Evolutionary conservation across 1,140 invertebrate genomes (phyloP).

Genomic region (Tetraneura akinire): DNA sequence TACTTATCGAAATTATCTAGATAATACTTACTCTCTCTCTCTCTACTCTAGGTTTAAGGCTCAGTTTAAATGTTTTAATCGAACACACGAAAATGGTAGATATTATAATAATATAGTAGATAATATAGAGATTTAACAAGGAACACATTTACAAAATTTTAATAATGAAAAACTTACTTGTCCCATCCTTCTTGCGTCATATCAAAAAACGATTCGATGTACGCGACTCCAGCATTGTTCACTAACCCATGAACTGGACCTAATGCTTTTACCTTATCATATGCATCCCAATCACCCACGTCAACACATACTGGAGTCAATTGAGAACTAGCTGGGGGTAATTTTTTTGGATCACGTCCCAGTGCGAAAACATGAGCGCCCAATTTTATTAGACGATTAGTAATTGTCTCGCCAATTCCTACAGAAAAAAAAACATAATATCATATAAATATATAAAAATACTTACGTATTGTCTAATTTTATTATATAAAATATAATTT

Average conservation of each 20-base stretch:
- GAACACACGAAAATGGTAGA: no score
- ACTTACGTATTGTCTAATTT: no score
- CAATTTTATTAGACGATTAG: constrained; percentile 10
- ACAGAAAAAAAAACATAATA: no score
- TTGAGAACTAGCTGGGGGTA: constrained; percentile 67
- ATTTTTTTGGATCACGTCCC: constrained; percentile 57
- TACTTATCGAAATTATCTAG: no score
- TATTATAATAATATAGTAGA: no score
- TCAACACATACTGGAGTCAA: constrained; percentile 73
- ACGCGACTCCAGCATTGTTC: constrained; percentile 77
- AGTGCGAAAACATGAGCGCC: constrained; percentile 59
- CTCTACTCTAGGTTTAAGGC: no score
- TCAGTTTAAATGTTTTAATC: no score
- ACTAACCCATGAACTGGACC: constrained; percentile 74
- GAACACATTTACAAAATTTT: no score
- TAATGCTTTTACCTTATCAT: constrained; percentile 62
- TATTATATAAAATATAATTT: no score
- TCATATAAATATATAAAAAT: no score
- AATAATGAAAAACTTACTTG: constrained; percentile 61
- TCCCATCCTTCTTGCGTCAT: constrained; percentile 71
- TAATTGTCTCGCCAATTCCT: constrained; percentile 34
- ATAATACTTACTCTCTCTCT: no score
- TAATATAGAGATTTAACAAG: no score
- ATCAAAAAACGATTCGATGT: constrained; percentile 67
- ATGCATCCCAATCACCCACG: constrained; percentile 75